Percentiles rank a stretch among this genome's conserved stretches.
These are phyloP conservation scores for Chamaetylas fuelleborni DNA, from an alignment of 2,113 vertebrate species.

Conservation along the genomic window DNA sequence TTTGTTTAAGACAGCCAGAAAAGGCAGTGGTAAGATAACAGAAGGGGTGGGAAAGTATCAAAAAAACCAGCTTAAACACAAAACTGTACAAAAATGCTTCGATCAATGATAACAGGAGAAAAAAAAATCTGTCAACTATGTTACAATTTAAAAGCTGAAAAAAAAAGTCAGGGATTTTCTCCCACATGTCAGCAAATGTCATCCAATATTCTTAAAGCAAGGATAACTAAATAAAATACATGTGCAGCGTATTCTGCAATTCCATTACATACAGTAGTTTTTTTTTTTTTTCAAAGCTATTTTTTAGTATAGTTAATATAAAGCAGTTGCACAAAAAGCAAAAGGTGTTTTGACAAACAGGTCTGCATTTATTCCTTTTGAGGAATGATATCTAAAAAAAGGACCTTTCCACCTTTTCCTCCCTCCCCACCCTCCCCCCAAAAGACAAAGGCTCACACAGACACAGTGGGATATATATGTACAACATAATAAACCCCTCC, in stretches of 20 bases:
- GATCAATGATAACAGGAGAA: constrained; percentile 81
- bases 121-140: constrained; percentile 88
- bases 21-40: constrained; percentile 86
- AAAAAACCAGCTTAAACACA: constrained; percentile 78
- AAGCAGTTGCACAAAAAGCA: constrained; percentile 94
- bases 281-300: constrained; percentile 81
- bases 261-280: constrained; percentile 95
- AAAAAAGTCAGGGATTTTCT: constrained; percentile 78
- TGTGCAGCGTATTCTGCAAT: constrained; percentile 91
- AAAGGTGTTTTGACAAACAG: constrained; percentile 87
- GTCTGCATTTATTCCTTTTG: constrained; percentile 83
- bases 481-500: constrained; percentile 88
- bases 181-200: constrained; percentile 83
- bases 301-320: constrained; percentile 90
- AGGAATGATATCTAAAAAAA: constrained; percentile 81
- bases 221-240: constrained; percentile 92
- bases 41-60: constrained; percentile 83
- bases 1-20: constrained; percentile 82
- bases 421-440: constrained; percentile 72
- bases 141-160: constrained; percentile 90
- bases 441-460: constrained; percentile 84
- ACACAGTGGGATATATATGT: constrained; percentile 88
- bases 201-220: constrained; percentile 87
- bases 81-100: constrained; percentile 91
- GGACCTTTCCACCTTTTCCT: constrained; percentile 58